phyloP scores from a whole-genome alignment of 2,113 vertebrate genomes.

The Amia ocellicauda region DNA sequence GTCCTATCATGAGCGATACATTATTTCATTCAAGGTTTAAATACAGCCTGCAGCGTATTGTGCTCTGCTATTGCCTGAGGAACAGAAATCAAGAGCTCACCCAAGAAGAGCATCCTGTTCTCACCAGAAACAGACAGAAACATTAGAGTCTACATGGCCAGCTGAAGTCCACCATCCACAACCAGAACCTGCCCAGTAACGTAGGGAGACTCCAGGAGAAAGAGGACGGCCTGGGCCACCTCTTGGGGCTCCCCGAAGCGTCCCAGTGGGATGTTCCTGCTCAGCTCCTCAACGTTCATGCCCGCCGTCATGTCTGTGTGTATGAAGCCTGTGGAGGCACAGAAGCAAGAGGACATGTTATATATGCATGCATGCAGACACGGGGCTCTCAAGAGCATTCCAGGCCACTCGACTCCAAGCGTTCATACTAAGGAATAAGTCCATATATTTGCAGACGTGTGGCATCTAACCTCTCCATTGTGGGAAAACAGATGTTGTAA shows the following conservation, averaged over 20 bases:
- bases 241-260: constrained; percentile 81
- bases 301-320: constrained; percentile 85
- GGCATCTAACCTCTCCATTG: too few relatives aligned
- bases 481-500: too few relatives aligned
- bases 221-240: constrained; percentile 75
- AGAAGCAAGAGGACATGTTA: not conserved
- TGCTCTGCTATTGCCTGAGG: too few relatives aligned
- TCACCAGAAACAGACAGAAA: not conserved
- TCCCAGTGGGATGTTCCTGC: constrained; percentile 70
- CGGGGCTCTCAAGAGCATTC: too few relatives aligned
- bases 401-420: too few relatives aligned
- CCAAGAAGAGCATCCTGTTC: too few relatives aligned
- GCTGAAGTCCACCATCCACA: constrained; percentile 87
- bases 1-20: too few relatives aligned
- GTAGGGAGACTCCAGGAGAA: constrained; percentile 83
- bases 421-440: too few relatives aligned
- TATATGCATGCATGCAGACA: not conserved
- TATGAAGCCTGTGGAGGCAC: constrained; percentile 73
- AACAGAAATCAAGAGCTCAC: too few relatives aligned
- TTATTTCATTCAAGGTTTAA: too few relatives aligned
- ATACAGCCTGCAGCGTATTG: too few relatives aligned
- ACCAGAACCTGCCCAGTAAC: constrained; percentile 82
- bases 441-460: too few relatives aligned
- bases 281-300: constrained; percentile 66
- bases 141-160: constrained; percentile 56